Evolutionary conservation across 2,888 invertebrate genomes (phyloP).

Genomic region (Drosophila formosana): DNA sequence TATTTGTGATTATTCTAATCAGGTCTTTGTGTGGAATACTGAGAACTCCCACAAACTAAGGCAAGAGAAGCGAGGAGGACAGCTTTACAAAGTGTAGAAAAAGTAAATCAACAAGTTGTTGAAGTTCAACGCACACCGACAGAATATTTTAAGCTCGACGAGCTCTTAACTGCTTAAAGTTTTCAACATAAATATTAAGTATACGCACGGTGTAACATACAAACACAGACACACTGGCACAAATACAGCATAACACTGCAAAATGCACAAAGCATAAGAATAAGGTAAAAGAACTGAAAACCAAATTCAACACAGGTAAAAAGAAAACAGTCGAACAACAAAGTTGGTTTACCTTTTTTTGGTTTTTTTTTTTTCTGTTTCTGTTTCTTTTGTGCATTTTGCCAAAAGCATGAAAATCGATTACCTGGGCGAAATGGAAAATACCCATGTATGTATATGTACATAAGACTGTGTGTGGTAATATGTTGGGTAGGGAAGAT

Average conservation of each 20-base stretch:
- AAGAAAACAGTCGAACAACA: constrained; percentile 60
- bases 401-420: constrained; percentile 80
- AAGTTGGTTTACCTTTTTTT: constrained; percentile 63
- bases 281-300: constrained; percentile 32
- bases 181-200: constrained; percentile 78
- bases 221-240: constrained; percentile 12
- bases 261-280: constrained; percentile 48
- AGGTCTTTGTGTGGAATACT: constrained; percentile 47
- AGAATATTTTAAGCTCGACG: constrained; percentile 74
- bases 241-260: constrained; percentile 15
- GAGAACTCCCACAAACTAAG: neutral
- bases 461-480: constrained; percentile 21
- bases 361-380: constrained; percentile 19
- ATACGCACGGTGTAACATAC: constrained; percentile 51
- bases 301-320: constrained; percentile 49
- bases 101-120: constrained; percentile 76
- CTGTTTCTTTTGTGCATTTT: constrained; percentile 68
- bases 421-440: constrained; percentile 78
- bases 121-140: constrained; percentile 63
- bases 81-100: constrained; percentile 48
- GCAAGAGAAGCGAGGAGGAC: neutral
- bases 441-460: constrained; percentile 41
- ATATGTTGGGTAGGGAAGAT: neutral
- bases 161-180: constrained; percentile 79
- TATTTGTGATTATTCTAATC: constrained; percentile 64